Conservation (phyloP, 2,888 invertebrate species). For the Lepetodrilus schrolli region DNA sequence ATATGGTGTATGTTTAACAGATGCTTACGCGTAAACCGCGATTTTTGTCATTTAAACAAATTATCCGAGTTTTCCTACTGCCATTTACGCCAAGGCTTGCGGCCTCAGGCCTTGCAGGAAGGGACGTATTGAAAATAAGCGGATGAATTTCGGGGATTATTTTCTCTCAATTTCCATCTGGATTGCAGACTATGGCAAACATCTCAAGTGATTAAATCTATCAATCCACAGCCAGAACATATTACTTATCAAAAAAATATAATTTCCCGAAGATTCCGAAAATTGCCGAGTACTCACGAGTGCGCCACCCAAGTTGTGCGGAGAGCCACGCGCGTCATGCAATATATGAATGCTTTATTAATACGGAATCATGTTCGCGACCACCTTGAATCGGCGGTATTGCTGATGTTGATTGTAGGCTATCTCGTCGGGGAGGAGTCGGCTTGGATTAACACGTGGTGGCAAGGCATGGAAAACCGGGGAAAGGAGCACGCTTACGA, state of each 20-base stretch:
- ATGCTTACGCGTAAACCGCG: constrained; percentile 25
- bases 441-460: not conserved
- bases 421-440: not conserved
- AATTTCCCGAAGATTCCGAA: constrained; percentile 12
- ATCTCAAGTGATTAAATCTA: not conserved
- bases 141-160: constrained; percentile 17
- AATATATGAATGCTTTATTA: not conserved
- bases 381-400: not conserved
- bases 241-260: constrained; percentile 29
- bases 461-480: not conserved
- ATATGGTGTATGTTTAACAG: constrained; percentile 26
- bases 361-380: not conserved
- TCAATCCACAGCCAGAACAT: not conserved
- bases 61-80: constrained; percentile 35
- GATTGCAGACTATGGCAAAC: not conserved
- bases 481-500: too few species aligned
- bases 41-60: constrained; percentile 43
- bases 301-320: not conserved
- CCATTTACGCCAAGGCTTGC: constrained; percentile 37
- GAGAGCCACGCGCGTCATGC: not conserved
- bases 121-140: constrained; percentile 3
- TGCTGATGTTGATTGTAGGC: not conserved
- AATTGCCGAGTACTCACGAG: not conserved
- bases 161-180: not conserved
- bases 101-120: constrained; percentile 28